Evolutionary conservation across 2,113 vertebrate genomes (phyloP).

Genomic region (Pagrus major): DNA sequence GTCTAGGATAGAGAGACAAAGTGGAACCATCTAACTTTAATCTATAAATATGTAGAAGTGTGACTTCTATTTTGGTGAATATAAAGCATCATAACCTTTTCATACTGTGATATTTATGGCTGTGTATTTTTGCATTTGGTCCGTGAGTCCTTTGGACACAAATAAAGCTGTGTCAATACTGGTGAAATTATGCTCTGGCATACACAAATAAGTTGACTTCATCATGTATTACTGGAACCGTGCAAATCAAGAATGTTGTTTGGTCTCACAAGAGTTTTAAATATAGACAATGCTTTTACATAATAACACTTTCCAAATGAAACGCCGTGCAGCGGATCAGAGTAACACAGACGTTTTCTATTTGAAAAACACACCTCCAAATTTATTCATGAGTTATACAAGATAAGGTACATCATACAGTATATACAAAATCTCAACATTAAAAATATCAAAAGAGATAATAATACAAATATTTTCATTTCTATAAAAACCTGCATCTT

Average conservation of each 20-base stretch:
- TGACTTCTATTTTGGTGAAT: conserved; percentile 26
- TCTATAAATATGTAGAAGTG: conserved; percentile 15
- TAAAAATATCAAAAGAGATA: conserved; percentile 70
- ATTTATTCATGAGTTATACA: conserved; percentile 80
- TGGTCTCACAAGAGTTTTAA: conserved; percentile 7
- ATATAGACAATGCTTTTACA: neutral
- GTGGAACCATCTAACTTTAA: neutral
- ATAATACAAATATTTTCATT: conserved; percentile 55
- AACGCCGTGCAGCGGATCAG: conserved; percentile 4
- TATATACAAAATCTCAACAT: conserved; percentile 81
- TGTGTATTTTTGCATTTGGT: conserved; percentile 29
- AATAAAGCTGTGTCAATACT: conserved; percentile 52
- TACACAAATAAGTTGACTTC: conserved; percentile 23
- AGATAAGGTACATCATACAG: conserved; percentile 66
- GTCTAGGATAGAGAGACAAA: neutral
- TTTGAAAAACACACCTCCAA: conserved; percentile 67
- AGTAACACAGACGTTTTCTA: conserved; percentile 15
- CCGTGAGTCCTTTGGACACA: conserved; percentile 13
- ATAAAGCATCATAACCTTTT: conserved; percentile 24
- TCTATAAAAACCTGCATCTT: conserved; percentile 51
- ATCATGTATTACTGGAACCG: neutral
- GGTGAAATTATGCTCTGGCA: conserved; percentile 36
- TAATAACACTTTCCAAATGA: neutral
- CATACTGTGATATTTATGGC: conserved; percentile 34
- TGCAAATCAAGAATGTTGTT: conserved; percentile 13